phyloP scores from a whole-genome alignment of 2,113 vertebrate genomes.

The Cavia aperea region DNA sequence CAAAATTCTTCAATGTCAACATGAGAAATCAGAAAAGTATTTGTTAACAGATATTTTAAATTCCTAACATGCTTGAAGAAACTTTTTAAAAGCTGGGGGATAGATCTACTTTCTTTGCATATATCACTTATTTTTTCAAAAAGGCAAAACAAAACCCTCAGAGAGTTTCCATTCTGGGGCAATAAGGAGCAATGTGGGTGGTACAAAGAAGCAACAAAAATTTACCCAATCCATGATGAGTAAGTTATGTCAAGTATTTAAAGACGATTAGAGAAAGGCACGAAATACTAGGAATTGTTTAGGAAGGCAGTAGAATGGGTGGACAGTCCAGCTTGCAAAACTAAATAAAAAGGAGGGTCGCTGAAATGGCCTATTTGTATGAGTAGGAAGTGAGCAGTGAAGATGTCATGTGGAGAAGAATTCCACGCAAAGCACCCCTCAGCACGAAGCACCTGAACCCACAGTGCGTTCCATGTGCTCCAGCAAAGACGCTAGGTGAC shows the following conservation, averaged over 20 bases:
- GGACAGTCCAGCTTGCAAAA: neutral
- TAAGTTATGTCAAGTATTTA: neutral
- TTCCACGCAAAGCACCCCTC: neutral
- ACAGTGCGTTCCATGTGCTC: neutral
- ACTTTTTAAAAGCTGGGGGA: neutral
- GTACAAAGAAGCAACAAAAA: neutral
- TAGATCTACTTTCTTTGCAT: neutral
- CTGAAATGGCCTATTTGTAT: neutral
- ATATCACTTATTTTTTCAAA: neutral
- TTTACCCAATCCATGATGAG: neutral
- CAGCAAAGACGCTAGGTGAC: neutral
- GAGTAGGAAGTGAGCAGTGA: neutral
- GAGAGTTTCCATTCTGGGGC: neutral
- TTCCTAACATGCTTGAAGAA: neutral
- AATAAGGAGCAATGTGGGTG: neutral
- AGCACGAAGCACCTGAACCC: neutral
- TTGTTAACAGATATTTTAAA: neutral
- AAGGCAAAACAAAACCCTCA: neutral
- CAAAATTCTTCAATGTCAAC: neutral
- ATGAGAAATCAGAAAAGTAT: neutral
- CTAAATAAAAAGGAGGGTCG: neutral
- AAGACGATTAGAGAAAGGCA: neutral
- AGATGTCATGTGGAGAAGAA: neutral
- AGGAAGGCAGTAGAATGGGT: neutral
- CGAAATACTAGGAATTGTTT: neutral